Base-by-base conservation (phyloP, 2,797 vertebrate genomes). In the Cossypha dichroa region DNA sequence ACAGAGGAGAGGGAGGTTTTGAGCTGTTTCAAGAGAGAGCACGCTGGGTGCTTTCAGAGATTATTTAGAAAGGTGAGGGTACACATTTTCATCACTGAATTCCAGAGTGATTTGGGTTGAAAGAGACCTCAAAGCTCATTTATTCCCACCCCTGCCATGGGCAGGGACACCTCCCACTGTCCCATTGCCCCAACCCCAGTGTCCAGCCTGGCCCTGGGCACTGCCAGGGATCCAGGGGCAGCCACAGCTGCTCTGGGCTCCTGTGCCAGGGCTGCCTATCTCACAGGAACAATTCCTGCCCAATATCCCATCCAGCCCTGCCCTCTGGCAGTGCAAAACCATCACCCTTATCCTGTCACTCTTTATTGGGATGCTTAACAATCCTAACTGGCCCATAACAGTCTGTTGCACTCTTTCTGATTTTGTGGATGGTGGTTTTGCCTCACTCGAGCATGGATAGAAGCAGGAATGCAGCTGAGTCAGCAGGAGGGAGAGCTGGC, bases 281-380 rank as follows among this genome's bases (percentile, higher is more conserved):
- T 67, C 0, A 0, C 48, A 56, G 41, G 19, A 25, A 1, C 1
- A 23, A 43, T 63, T 49, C n/a, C 55, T 62, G 1, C 41, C 41
- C 16, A 29, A 0, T 1, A 3, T 56, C 36, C 41, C 19, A 43
- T 6, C 48, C 0, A 12, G 0, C 48, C 18, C 46, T 54, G 46
- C 4, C 20, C 26, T 55, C 10, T 55, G 62, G 34, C 62, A 49
- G 19, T 10, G 15, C 18, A 8, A 55, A 62, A 19, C 28, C 70
- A n/a, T 33, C 64, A 22, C 26, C n/a, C n/a, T 9, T 33, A 4
- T 4, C 43, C 31, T 82, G 66, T 11, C 26, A 12, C 48, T 49
- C 9, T 15, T 14, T 54, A 0, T 7, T n/a, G 18, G 52, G 15
- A 10, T 34, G 26, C 14, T 28, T 38, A 8, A 9, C 40, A 23